These are phyloP conservation scores for Ceratotherium simum DNA, from an alignment of 2,113 vertebrate genomes.

Conservation along the genomic window DNA sequence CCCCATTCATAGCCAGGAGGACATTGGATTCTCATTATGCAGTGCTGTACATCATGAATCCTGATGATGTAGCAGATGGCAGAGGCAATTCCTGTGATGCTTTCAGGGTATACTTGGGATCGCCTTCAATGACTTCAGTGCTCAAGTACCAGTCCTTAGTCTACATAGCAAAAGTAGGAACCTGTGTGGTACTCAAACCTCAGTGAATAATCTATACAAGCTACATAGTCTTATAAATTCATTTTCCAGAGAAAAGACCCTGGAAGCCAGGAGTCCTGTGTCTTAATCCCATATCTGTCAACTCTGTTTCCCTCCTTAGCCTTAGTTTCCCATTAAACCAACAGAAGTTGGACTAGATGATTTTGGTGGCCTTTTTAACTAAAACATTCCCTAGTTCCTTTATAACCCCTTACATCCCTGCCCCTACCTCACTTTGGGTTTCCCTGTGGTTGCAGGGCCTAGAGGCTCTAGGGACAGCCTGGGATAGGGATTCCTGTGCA, in stretches of 20 bases:
- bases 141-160: background rate
- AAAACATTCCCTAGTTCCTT: background rate
- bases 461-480: background rate
- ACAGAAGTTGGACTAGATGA: background rate
- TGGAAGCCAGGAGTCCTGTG: background rate
- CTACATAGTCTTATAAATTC: background rate
- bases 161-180: background rate
- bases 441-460: background rate
- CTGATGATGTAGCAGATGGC: background rate
- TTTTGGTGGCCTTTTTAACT: background rate
- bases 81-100: background rate
- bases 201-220: background rate
- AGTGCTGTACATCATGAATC: background rate
- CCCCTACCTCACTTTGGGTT: background rate
- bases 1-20: background rate
- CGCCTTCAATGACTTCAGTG: background rate
- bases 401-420: background rate
- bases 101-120: background rate
- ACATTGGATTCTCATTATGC: background rate
- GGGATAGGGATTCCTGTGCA: background rate
- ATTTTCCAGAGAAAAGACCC: background rate
- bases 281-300: background rate
- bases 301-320: background rate
- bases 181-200: background rate
- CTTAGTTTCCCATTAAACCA: slow-evolving; percentile 22